Conservation (phyloP, 2,888 invertebrate genomes). For the Lochmaea crataegi region DNA sequence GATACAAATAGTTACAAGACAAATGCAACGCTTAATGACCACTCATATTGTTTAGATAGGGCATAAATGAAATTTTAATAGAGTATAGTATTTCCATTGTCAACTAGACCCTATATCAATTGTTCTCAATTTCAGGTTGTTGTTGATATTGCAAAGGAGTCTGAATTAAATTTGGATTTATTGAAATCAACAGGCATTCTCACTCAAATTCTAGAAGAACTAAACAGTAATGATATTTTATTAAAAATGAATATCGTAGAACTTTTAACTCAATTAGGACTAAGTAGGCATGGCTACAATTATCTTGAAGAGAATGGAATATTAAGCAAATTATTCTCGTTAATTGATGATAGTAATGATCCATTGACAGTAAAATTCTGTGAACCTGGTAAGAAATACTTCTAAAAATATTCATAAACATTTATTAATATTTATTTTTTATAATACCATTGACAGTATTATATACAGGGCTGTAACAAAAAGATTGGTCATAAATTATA, state of each 20-base stretch:
- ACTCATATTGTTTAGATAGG: too few relatives aligned
- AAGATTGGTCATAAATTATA: too few relatives aligned
- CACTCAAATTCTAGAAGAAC: constrained; percentile 73
- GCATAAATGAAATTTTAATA: too few relatives aligned
- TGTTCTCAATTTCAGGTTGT: constrained; percentile 68
- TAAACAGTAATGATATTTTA: constrained; percentile 78
- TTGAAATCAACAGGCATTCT: constrained; percentile 74
- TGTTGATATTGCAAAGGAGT: constrained; percentile 73
- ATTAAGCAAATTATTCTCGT: constrained; percentile 72
- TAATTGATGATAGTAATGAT: constrained; percentile 73
- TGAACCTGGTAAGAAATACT: constrained; percentile 71
- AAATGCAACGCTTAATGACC: too few relatives aligned
- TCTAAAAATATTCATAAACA: too few relatives aligned
- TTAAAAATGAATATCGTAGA: constrained; percentile 85
- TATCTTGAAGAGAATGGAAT: constrained; percentile 78
- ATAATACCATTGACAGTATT: too few relatives aligned
- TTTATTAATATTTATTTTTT: too few relatives aligned
- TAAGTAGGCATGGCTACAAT: constrained; percentile 77
- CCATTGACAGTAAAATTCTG: constrained; percentile 73
- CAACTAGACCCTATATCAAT: background rate
- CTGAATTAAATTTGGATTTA: constrained; percentile 70
- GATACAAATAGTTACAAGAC: too few relatives aligned
- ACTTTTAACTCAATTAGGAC: constrained; percentile 77
- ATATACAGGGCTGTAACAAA: too few relatives aligned
- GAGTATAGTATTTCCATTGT: too few relatives aligned